Evolutionary conservation across 1,140 invertebrate species (phyloP), one percentile per base, ranked within the genome.

Genomic region (Musca domestica): DNA sequence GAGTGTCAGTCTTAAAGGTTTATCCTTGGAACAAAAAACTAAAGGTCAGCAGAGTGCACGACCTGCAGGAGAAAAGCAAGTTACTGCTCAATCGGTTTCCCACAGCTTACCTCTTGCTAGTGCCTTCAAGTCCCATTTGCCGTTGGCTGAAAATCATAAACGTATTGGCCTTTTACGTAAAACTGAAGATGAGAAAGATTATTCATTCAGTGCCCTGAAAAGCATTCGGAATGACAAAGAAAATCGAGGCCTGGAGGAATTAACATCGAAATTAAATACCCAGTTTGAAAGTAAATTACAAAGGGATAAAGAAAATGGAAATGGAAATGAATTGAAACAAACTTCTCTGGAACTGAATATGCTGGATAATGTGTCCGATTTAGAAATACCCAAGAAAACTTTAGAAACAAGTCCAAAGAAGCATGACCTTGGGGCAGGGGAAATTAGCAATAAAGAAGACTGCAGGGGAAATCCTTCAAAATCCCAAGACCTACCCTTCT

Each of bases 101-200:
- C 34, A 9, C 19, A 64, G 14, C 20, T 10, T 19, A 47, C 7
- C 19, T 23, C 4, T 6, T 7, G 4, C 20, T n/a, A 12, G 34
- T 41, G 2, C 10, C 5, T 9, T 12, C 10, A 41, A 41, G 34
- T 12, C 56, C 2, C 1, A 9, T 14, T 41, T 41, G 34, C n/a
- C 58, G 30, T 64, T 68, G 19, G 15, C 17, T 4, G 67, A 69
- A 15, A 66, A 61, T 30, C 30, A 67, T 4, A 68, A 69, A 47
- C 67, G 61, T n/a, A 67, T 71, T 22, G 68, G 70, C 9, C 22
- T 71, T 6, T 20, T 71, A 5, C 30, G 70, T 2, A 71, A 71
- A 67, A 41, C 65, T 1, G 68, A 69, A 68, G 49, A 46, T 14
- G 41, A 58, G 12, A 68, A 70, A 47, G 67, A 70, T 54, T 46